A percentile compares a stretch with the other conserved stretches of the same genome.
Conservation (phyloP, 2,888 invertebrate species). For the Pandemis heparana region DNA sequence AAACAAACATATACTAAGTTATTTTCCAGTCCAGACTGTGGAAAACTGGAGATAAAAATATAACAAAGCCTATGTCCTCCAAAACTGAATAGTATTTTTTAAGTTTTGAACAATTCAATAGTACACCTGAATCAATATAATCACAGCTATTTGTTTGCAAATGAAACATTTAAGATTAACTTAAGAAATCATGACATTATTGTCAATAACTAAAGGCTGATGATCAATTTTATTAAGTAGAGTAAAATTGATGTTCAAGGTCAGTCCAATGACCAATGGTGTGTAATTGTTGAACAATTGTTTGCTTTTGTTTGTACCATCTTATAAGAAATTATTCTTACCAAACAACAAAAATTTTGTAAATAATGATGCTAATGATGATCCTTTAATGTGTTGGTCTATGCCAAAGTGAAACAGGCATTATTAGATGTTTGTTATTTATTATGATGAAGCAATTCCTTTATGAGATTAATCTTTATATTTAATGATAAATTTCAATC, state of each 20-base stretch:
- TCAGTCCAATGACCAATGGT: slow-evolving; percentile 32
- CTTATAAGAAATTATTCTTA: slow-evolving; percentile 12
- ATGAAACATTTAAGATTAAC: slow-evolving; percentile 11
- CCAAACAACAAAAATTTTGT: too few species aligned
- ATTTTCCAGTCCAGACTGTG: too few species aligned
- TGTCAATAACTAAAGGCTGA: slow-evolving; percentile 41
- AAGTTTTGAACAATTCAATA: neutral
- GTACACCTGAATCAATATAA: neutral
- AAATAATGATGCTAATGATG: too few species aligned
- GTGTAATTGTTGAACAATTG: slow-evolving; percentile 34
- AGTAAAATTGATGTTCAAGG: slow-evolving; percentile 50
- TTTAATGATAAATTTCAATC: too few species aligned
- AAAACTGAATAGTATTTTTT: neutral
- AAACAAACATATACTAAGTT: neutral
- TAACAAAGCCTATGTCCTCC: neutral
- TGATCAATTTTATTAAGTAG: slow-evolving; percentile 45
- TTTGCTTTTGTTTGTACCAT: slow-evolving; percentile 23
- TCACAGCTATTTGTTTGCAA: slow-evolving; percentile 13
- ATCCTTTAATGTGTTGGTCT: too few species aligned
- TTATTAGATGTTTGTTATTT: too few species aligned
- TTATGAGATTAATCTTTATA: too few species aligned
- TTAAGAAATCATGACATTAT: slow-evolving; percentile 16
- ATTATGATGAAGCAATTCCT: too few species aligned
- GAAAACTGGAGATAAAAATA: neutral
- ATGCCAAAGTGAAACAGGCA: too few species aligned